These are phyloP conservation scores for Heteromyza rotundicornis DNA, from an alignment of 2,888 invertebrate species.

Conservation along the genomic window DNA sequence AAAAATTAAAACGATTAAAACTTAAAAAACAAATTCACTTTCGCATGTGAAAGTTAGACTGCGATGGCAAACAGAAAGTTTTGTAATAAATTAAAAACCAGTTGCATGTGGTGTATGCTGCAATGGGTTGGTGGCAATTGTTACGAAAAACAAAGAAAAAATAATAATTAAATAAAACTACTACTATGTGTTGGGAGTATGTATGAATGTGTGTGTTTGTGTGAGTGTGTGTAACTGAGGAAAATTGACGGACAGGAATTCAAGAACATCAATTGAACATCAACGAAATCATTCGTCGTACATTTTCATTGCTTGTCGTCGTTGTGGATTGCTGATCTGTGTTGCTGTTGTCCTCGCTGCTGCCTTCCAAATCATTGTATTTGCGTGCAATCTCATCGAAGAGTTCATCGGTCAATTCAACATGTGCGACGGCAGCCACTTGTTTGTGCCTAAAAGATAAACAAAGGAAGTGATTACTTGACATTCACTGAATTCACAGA, in stretches of 20 bases:
- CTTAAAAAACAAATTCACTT: no score
- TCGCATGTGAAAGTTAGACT: no score
- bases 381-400: constrained; percentile 44
- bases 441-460: constrained; percentile 55
- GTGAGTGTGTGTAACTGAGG: neutral
- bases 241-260: neutral
- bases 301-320: constrained; percentile 40
- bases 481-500: no score
- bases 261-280: constrained; percentile 18
- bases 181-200: neutral
- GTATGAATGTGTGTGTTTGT: neutral
- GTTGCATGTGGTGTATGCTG: no score
- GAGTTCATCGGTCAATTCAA: constrained; percentile 44
- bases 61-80: no score
- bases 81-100: no score
- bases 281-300: constrained; percentile 42
- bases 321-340: constrained; percentile 2
- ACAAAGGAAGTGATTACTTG: no score
- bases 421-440: constrained; percentile 50
- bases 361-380: constrained; percentile 37
- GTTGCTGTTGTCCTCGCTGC: constrained; percentile 11
- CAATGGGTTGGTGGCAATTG: no score
- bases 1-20: no score
- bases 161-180: constrained; percentile 24
- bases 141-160: no score